Conservation (phyloP, 2,797 vertebrate species). For the Acanthis flammea region DNA sequence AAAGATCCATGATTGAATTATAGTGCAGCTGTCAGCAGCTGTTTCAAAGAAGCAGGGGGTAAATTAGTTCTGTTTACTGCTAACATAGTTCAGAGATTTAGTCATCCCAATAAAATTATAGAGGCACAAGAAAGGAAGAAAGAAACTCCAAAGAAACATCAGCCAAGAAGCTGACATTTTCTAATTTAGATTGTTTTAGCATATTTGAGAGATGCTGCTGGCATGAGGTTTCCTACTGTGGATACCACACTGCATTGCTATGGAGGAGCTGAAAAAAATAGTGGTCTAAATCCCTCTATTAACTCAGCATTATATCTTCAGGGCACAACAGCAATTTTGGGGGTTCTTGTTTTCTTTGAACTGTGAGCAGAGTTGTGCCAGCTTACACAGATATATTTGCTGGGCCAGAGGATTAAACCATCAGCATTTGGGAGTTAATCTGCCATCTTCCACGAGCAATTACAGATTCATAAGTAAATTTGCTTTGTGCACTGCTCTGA, state of each 20-base stretch:
- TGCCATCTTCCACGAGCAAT: neutral
- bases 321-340: neutral
- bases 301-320: neutral
- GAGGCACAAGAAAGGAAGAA: conserved; percentile 74
- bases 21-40: conserved; percentile 82
- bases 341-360: conserved; percentile 26
- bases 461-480: neutral
- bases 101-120: conserved; percentile 82
- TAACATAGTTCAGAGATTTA: conserved; percentile 80
- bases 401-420: neutral
- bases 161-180: conserved; percentile 46
- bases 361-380: neutral
- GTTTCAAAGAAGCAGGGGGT: conserved; percentile 78
- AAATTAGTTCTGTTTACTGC: conserved; percentile 84
- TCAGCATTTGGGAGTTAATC: neutral
- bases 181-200: conserved; percentile 38
- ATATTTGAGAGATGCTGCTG: conserved; percentile 47
- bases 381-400: neutral
- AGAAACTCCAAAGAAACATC: conserved; percentile 51
- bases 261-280: conserved; percentile 16
- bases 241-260: conserved; percentile 14
- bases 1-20: conserved; percentile 73
- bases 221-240: conserved; percentile 17
- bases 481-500: neutral
- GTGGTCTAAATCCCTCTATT: neutral